Base-by-base conservation (phyloP, 2,888 invertebrate species). In the Pterostichus madidus region DNA sequence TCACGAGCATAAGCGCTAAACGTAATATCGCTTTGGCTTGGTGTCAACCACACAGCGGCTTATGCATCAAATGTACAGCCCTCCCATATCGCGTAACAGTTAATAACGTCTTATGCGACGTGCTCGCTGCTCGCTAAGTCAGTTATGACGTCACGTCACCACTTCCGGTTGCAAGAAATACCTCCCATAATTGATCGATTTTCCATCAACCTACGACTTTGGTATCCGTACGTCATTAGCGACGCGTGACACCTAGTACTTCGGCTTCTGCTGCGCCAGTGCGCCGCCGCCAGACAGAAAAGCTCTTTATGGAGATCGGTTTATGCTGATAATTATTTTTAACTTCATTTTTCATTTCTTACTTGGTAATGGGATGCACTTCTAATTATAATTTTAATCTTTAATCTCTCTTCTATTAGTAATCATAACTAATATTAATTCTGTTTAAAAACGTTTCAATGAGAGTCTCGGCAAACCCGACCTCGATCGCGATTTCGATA, bases 151-250 rank as follows among this genome's bases (percentile, higher is more conserved):
- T 44, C 59, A 44, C 35, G 35, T 44, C 53, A 44, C 17, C 44
- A 59, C 56, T 59, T 44, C 56, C 59, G 39, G 24, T 13, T 59
- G 39, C 44, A 35, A 53, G 56, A 78, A 56, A 78, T 59, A 44
- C 44, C 39, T 59, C 53, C 39, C 56, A 44, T 44, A 78, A 78
- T 78, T 78, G 78, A 78, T 78, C 78, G 78, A 78, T 78, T 78
- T 59, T 78, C 44, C 78, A 78, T 78, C 59, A 78, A 24, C 6
- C 59, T 13, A 32, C 59, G 59, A 17, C 35, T 35, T 71, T 64
- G 64, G 64, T 64, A 64, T 64, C 64, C 64, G 64, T 35, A 32
- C 35, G 64, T 64, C 64, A 64, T 64, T 64, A 64, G 64, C 64
- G 32, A 13, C 49, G 49, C 49, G 49, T 49, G 49, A 49, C 49